These are phyloP conservation scores for Tadarida brasiliensis DNA, from an alignment of 2,797 vertebrate species.

Conservation along the genomic window DNA sequence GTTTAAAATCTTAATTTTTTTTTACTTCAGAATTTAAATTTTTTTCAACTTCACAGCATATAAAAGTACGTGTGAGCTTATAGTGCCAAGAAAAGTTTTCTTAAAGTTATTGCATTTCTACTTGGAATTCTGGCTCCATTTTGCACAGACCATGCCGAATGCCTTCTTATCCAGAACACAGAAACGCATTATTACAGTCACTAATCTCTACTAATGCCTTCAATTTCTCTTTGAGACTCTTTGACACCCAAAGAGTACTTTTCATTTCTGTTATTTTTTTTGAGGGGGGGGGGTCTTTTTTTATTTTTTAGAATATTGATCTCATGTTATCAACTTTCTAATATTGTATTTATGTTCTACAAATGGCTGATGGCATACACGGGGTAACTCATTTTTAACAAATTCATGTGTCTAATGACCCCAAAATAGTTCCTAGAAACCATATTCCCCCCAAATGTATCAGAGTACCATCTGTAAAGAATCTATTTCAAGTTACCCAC, in stretches of 20 bases:
- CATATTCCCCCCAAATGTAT: neutral
- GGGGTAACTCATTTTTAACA: conserved; percentile 38
- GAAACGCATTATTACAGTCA: neutral
- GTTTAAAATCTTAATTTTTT: conserved; percentile 69
- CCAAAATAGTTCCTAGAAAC: neutral
- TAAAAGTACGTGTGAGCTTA: conserved; percentile 71
- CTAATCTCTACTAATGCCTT: conserved; percentile 20
- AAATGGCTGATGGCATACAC: neutral
- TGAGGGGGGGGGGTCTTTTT: neutral
- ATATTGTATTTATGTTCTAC: neutral
- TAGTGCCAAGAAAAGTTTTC: conserved; percentile 70
- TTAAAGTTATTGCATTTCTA: conserved; percentile 60
- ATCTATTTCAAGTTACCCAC: neutral
- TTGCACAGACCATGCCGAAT: neutral
- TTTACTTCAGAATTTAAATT: conserved; percentile 69
- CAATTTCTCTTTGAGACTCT: neutral
- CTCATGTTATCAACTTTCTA: neutral
- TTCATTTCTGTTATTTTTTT: neutral
- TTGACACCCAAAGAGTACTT: neutral
- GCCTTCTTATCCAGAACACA: conserved; percentile 7
- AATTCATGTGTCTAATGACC: neutral
- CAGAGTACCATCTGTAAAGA: conserved; percentile 9
- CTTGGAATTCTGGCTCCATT: conserved; percentile 60
- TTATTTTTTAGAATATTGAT: conserved; percentile 23
- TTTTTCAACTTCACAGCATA: conserved; percentile 59